These are phyloP conservation scores for Drosophila neutralis DNA, from an alignment of 2,888 invertebrate species.

Conservation along the genomic window DNA sequence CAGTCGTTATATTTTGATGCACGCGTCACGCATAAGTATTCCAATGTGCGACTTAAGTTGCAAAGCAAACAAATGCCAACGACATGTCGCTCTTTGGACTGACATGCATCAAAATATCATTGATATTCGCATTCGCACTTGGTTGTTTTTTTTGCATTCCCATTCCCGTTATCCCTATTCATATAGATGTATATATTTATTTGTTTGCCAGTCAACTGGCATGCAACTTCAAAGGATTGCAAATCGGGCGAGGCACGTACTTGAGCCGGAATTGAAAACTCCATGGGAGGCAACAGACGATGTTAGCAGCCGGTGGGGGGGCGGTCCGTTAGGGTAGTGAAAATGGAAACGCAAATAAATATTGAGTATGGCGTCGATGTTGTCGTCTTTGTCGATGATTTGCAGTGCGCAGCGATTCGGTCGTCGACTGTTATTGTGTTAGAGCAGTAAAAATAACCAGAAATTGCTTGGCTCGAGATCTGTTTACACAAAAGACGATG, in stretches of 20 bases:
- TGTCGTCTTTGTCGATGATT: conserved; percentile 17
- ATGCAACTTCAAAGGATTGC: conserved; percentile 60
- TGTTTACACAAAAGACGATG: conserved; percentile 64
- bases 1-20: conserved; percentile 33
- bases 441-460: conserved; percentile 58
- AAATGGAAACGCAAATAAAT: conserved; percentile 71
- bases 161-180: neutral
- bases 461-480: conserved; percentile 59
- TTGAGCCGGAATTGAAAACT: conserved; percentile 67
- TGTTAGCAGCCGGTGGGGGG: conserved; percentile 9
- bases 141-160: neutral
- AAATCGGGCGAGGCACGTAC: conserved; percentile 59
- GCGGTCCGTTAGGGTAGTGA: conserved; percentile 41
- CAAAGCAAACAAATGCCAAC: conserved; percentile 40
- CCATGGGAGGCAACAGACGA: conserved; percentile 38
- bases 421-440: conserved; percentile 59
- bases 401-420: conserved; percentile 7
- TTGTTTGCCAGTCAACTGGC: conserved; percentile 22
- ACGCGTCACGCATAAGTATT: conserved; percentile 24
- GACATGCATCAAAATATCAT: conserved; percentile 52
- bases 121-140: neutral
- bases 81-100: conserved; percentile 54
- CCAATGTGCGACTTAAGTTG: conserved; percentile 26
- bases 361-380: conserved; percentile 57
- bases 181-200: neutral